phyloP scores from a whole-genome alignment of 2,888 invertebrate genomes.

The Timema cristinae region DNA sequence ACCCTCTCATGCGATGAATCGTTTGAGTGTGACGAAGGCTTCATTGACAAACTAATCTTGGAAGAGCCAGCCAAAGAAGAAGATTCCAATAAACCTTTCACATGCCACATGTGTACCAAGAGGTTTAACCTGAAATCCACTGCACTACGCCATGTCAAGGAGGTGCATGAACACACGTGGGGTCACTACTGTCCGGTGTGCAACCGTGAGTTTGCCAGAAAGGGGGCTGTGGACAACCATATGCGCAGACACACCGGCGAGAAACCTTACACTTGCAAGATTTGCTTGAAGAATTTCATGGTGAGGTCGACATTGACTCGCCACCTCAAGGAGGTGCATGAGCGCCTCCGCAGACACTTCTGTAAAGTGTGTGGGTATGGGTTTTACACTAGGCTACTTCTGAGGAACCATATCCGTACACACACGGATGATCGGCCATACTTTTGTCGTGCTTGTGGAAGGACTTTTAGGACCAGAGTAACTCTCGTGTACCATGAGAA shows the following conservation, averaged over 20 bases:
- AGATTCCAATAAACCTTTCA: slow-evolving; percentile 49
- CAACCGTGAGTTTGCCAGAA: slow-evolving; percentile 48
- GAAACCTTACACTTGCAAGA: slow-evolving; percentile 39
- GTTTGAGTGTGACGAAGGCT: too few species aligned
- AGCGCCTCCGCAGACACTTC: too few species aligned
- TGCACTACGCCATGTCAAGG: slow-evolving; percentile 51
- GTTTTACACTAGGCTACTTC: too few species aligned
- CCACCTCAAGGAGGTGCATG: too few species aligned
- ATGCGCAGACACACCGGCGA: slow-evolving; percentile 43
- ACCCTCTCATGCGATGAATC: too few species aligned
- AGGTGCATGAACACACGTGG: slow-evolving; percentile 48
- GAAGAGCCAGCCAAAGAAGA: too few species aligned
- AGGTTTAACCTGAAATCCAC: slow-evolving; percentile 61
- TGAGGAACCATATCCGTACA: too few species aligned
- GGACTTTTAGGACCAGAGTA: slow-evolving; percentile 60
- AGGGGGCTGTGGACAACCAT: slow-evolving; percentile 46
- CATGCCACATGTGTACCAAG: slow-evolving; percentile 63
- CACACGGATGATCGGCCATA: slow-evolving; percentile 36
- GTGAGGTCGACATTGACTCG: too few species aligned
- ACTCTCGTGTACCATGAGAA: slow-evolving; percentile 59
- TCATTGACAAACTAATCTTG: too few species aligned
- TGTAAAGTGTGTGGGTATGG: too few species aligned
- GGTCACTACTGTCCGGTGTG: slow-evolving; percentile 51
- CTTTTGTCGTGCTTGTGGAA: slow-evolving; percentile 48
- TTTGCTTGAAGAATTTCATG: slow-evolving; percentile 30